Evolutionary conservation across 2,113 vertebrate genomes (phyloP).

Genomic region (Suricata suricatta): DNA sequence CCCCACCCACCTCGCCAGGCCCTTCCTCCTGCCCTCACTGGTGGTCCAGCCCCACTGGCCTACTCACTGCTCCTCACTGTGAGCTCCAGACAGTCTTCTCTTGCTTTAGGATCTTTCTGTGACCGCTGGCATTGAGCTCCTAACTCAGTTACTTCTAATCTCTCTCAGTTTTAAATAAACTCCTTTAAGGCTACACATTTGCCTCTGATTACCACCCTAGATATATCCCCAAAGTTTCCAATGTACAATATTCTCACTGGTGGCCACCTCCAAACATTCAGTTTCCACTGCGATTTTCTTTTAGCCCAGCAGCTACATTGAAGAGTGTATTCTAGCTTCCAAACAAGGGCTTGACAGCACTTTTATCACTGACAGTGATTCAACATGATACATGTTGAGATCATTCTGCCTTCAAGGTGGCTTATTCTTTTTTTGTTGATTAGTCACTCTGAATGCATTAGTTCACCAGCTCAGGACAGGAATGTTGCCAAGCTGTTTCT

Average conservation of each 20-base stretch:
- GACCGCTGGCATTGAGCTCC: neutral
- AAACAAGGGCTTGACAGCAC: neutral
- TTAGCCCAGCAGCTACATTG: neutral
- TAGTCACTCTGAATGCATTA: neutral
- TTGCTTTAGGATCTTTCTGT: neutral
- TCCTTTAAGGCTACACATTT: constrained; percentile 7
- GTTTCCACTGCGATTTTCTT: neutral
- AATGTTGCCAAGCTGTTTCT: neutral
- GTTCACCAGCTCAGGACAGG: neutral
- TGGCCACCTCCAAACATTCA: neutral
- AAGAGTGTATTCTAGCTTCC: neutral
- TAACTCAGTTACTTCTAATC: neutral
- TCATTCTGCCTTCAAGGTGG: neutral
- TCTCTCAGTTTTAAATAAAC: constrained; percentile 19
- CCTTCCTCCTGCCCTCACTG: neutral
- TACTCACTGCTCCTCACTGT: neutral
- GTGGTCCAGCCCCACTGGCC: neutral
- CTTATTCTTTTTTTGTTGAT: neutral
- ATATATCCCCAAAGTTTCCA: neutral
- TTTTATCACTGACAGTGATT: neutral
- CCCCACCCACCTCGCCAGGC: neutral
- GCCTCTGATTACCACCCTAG: neutral
- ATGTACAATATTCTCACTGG: neutral
- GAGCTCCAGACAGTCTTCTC: neutral
- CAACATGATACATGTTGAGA: neutral